Base-by-base conservation (phyloP, 1,140 invertebrate genomes). In the Drosophila ambigua region DNA sequence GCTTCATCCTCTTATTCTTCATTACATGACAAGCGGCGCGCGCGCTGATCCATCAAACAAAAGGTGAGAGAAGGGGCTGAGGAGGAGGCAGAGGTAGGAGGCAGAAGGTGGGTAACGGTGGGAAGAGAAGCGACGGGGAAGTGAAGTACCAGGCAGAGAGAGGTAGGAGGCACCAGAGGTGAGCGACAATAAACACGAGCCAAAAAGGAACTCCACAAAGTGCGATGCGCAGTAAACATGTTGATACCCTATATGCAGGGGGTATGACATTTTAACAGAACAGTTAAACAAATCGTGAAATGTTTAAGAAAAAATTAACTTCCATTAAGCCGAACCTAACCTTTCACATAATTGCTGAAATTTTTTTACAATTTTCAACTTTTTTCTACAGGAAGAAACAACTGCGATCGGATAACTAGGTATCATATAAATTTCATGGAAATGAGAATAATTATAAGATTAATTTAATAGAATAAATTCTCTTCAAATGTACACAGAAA, bases 21-120 rank as follows among this genome's bases (percentile, higher is more conserved):
- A 72, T 87, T 85, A 85, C 81, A 85, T 65, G 81, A 85, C 77
- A 85, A 74, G 68, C 81, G 82, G 74, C 81, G 68, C 75, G 73
- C 65, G 82, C 74, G 81, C 82, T 78, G 81, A 85, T 87, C 81
- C 83, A 85, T 85, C 82, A 85, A 66, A 52, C 31, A 44, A 45
- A 57, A 45, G 72, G 41, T 57, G 51, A 58, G 52, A 43, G 20
- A 7, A 7, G 43, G 5, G 39, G 5, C 35, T 44, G 46, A 8
- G 23, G 16, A 23, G 8, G 28, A 6, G 31, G 31, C 9, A n/a
- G n/a, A n/a, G n/a, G n/a, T n/a, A n/a, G n/a, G n/a, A n/a, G n/a
- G n/a, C 9, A 11, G 5, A 35, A 23, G 39, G 15, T 23, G 60
- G 9, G 31, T 35, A 35, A 11, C 35, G 35, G 5, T 9, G 26